Conservation (phyloP, 30 jellyfish, hydroid and myxozoan species). For the Catostylus mosaicus region DNA sequence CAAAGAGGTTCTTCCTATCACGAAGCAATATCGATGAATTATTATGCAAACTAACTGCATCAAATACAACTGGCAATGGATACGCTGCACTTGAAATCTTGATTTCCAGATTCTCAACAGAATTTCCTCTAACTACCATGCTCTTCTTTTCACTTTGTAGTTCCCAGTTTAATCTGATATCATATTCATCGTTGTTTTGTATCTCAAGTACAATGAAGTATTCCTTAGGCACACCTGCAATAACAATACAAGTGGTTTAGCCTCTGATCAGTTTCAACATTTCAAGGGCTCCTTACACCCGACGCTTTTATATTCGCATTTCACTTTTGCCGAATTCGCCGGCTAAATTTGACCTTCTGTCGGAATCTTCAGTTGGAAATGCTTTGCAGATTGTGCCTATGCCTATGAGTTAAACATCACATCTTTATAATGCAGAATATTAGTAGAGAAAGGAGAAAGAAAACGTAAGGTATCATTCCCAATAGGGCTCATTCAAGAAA, state of each 20-base stretch:
- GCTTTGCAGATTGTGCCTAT: too few relatives aligned
- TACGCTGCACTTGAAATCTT: neutral
- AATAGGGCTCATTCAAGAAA: too few relatives aligned
- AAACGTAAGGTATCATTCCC: too few relatives aligned
- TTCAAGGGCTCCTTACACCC: too few relatives aligned
- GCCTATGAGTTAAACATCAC: too few relatives aligned
- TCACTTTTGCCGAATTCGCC: too few relatives aligned
- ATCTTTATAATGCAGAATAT: too few relatives aligned
- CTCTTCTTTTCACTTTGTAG: neutral
- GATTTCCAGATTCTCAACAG: neutral
- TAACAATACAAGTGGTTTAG: neutral
- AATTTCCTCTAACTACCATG: neutral
- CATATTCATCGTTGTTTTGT: neutral
- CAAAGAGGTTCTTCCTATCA: neutral
- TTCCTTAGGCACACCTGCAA: neutral
- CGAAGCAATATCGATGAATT: neutral
- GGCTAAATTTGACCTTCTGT: too few relatives aligned
- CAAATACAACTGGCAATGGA: slow-evolving; percentile 1
- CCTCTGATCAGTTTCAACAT: too few relatives aligned
- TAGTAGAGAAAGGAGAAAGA: too few relatives aligned
- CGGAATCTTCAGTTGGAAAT: too few relatives aligned
- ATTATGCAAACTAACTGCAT: neutral
- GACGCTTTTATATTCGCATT: too few relatives aligned
- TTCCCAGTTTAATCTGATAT: neutral
- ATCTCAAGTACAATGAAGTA: slow-evolving; percentile 17